Percentiles rank a stretch among this genome's conserved stretches.
These are phyloP conservation scores for Boulengeromyrus knoepffleri DNA, from an alignment of 2,113 vertebrate species.

Conservation along the genomic window DNA sequence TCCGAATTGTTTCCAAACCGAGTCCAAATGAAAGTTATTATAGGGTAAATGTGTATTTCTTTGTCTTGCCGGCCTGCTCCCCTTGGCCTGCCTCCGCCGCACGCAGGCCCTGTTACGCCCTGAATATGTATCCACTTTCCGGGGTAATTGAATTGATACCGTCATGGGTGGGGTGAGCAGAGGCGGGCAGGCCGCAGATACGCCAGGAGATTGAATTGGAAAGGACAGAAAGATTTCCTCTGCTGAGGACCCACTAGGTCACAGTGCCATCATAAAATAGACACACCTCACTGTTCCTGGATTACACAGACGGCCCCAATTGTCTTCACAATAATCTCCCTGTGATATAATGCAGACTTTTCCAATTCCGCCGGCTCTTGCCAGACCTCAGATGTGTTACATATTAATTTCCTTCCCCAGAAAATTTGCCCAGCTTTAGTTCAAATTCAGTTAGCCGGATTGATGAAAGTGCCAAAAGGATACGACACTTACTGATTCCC, in stretches of 20 bases:
- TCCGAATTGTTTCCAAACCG: constrained; percentile 97
- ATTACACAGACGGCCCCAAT: constrained; percentile 74
- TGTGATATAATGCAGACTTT: constrained; percentile 69
- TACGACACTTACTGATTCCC: constrained; percentile 94
- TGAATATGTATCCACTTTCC: constrained; percentile 91
- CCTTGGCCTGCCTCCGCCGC: constrained; percentile 41
- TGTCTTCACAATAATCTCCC: constrained; percentile 77
- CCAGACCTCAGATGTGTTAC: constrained; percentile 86
- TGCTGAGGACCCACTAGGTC: constrained; percentile 46
- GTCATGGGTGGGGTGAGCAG: constrained; percentile 81
- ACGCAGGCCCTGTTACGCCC: constrained; percentile 68
- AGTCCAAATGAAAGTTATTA: constrained; percentile 98
- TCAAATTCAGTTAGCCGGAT: constrained; percentile 98
- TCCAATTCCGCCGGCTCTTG: constrained; percentile 71
- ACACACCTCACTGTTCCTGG: constrained; percentile 77
- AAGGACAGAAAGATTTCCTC: constrained; percentile 60
- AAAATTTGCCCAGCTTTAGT: constrained; percentile 79
- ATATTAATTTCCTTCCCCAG: constrained; percentile 94
- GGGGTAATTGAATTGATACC: constrained; percentile 96
- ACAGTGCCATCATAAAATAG: constrained; percentile 67
- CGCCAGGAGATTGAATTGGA: constrained; percentile 82
- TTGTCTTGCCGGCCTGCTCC: constrained; percentile 63
- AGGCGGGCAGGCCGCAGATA: constrained; percentile 78
- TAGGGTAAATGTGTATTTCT: constrained; percentile 91
- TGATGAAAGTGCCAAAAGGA: constrained; percentile 98